Evolutionary conservation across 2,888 invertebrate species (phyloP).

Genomic region (Osmoderma eremita): DNA sequence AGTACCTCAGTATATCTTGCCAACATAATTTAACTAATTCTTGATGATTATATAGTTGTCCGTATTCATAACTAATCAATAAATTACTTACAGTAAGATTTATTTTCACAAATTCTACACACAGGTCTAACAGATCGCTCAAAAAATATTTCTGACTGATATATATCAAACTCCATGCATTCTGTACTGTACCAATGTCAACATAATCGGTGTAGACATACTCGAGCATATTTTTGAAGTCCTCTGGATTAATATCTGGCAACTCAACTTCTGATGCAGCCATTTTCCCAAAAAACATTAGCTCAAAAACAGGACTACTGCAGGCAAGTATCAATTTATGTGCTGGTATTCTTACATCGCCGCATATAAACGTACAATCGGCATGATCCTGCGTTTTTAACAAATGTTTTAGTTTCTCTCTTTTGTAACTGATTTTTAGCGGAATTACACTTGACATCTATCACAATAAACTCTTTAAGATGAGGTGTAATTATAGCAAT

Average conservation of each 20-base stretch:
- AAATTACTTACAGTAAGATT: slow-evolving; percentile 70
- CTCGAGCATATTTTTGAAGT: slow-evolving; percentile 70
- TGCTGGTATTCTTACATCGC: slow-evolving; percentile 66
- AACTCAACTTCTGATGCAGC: slow-evolving; percentile 65
- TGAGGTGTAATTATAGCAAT: not conserved
- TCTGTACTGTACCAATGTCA: slow-evolving; percentile 66
- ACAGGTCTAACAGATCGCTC: slow-evolving; percentile 66
- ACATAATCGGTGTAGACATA: slow-evolving; percentile 72
- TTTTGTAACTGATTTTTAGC: slow-evolving; percentile 41
- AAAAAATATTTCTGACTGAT: slow-evolving; percentile 75
- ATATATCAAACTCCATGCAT: slow-evolving; percentile 72
- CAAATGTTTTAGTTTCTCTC: slow-evolving; percentile 44
- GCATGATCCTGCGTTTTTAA: slow-evolving; percentile 53
- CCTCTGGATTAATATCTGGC: slow-evolving; percentile 70
- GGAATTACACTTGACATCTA: slow-evolving; percentile 45
- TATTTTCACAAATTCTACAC: slow-evolving; percentile 67
- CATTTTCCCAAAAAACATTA: slow-evolving; percentile 74
- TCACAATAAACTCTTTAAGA: slow-evolving; percentile 33
- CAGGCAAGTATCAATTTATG: slow-evolving; percentile 73
- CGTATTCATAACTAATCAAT: slow-evolving; percentile 70
- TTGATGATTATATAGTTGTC: slow-evolving; percentile 69
- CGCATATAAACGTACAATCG: slow-evolving; percentile 70
- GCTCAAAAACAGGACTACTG: slow-evolving; percentile 75
- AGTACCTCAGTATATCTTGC: slow-evolving; percentile 68
- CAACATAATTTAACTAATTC: slow-evolving; percentile 66